Percentiles rank a stretch among this genome's conserved stretches.
These are phyloP conservation scores for Tetragonula clypearis DNA, from an alignment of 1,140 invertebrate species.

Conservation along the genomic window DNA sequence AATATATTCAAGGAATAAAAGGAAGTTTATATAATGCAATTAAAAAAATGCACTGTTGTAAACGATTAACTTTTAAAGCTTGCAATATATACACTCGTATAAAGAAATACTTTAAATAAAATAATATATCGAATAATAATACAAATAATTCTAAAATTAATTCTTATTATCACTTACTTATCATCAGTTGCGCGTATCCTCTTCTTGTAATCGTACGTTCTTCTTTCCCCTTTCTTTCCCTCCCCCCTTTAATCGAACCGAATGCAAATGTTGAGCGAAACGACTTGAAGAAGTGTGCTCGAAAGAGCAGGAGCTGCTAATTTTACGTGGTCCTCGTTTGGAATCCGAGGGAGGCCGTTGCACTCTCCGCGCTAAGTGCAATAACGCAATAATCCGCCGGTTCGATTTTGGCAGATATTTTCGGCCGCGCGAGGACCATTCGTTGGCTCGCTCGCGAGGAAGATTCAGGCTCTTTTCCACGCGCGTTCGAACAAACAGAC, in stretches of 20 bases:
- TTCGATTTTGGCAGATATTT: slow-evolving; percentile 47
- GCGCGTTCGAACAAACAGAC: slow-evolving; percentile 36
- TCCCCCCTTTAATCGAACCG: background rate
- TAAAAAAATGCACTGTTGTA: too few relatives aligned
- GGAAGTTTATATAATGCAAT: too few relatives aligned
- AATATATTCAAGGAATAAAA: too few relatives aligned
- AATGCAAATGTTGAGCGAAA: background rate
- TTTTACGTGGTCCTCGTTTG: slow-evolving; percentile 28
- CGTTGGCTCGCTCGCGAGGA: background rate
- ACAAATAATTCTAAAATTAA: too few relatives aligned
- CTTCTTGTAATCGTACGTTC: background rate
- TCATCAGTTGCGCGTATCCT: background rate
- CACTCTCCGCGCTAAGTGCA: slow-evolving; percentile 40
- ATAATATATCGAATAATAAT: too few relatives aligned
- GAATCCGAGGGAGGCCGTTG: slow-evolving; percentile 38
- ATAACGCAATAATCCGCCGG: slow-evolving; percentile 43
- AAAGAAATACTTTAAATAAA: too few relatives aligned
- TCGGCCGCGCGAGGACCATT: slow-evolving; percentile 19
- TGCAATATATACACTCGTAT: too few relatives aligned
- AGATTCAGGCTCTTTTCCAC: slow-evolving; percentile 28
- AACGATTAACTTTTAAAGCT: too few relatives aligned
- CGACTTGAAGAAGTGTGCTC: background rate
- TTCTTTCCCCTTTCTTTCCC: background rate
- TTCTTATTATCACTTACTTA: too few relatives aligned
- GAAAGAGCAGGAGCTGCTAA: slow-evolving; percentile 6